phyloP scores from a whole-genome alignment of 2,888 invertebrate species.

The Cryptophagus acutangulus region DNA sequence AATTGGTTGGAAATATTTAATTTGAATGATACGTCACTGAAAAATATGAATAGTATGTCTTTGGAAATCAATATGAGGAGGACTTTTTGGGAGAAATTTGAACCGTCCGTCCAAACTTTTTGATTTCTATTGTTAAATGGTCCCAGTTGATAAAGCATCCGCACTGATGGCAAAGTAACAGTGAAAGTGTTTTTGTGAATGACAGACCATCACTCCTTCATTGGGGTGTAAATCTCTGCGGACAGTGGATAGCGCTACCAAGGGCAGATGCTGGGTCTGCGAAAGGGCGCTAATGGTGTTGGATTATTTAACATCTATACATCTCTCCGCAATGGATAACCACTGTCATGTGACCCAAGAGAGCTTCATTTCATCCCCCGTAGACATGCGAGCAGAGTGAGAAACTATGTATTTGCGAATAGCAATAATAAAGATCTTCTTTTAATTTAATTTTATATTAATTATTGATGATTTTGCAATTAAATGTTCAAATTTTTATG shows the following conservation, averaged over 20 bases:
- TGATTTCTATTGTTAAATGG: too few species aligned
- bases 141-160: not conserved
- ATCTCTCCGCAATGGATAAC: slow-evolving; percentile 46
- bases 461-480: too few species aligned
- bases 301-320: slow-evolving; percentile 49
- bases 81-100: too few species aligned
- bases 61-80: too few species aligned
- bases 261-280: slow-evolving; percentile 23
- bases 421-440: too few species aligned
- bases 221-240: slow-evolving; percentile 39
- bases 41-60: too few species aligned
- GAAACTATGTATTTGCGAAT: slow-evolving; percentile 5
- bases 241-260: slow-evolving; percentile 29
- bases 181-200: slow-evolving; percentile 28
- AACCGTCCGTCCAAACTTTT: too few species aligned
- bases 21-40: too few species aligned
- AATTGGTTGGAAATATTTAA: too few species aligned
- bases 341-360: slow-evolving; percentile 42
- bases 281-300: slow-evolving; percentile 46
- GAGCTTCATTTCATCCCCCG: slow-evolving; percentile 26
- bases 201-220: slow-evolving; percentile 30
- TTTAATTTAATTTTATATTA: too few species aligned
- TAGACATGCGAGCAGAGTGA: slow-evolving; percentile 3
- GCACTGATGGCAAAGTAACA: slow-evolving; percentile 1
- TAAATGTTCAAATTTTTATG: too few species aligned